Percentiles rank a stretch among this genome's conserved stretches.
phyloP scores from a whole-genome alignment of 2,888 invertebrate genomes.

The Pemphredon lugubris region DNA sequence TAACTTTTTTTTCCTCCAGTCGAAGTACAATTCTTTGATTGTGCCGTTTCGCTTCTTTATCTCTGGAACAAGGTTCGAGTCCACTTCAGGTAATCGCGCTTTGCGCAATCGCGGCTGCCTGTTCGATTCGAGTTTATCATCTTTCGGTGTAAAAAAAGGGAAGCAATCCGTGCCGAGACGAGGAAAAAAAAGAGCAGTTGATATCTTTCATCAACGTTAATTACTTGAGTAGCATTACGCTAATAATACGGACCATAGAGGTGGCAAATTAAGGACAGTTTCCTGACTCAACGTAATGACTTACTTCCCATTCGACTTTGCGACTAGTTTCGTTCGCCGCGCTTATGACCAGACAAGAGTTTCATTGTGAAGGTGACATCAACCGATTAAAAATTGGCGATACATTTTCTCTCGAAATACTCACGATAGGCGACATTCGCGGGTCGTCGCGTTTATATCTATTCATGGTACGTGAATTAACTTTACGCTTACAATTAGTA shows the following conservation, averaged over 20 bases:
- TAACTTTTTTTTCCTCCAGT: too few relatives aligned
- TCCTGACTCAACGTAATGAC: slow-evolving; percentile 61
- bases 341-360: slow-evolving; percentile 36
- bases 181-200: not conserved
- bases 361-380: slow-evolving; percentile 47
- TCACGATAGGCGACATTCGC: too few relatives aligned
- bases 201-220: slow-evolving; percentile 33
- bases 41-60: slow-evolving; percentile 34
- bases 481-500: too few relatives aligned
- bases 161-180: not conserved
- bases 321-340: slow-evolving; percentile 47
- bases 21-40: too few relatives aligned
- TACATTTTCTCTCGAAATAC: not conserved
- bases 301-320: slow-evolving; percentile 63
- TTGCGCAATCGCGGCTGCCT: slow-evolving; percentile 39
- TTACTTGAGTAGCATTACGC: slow-evolving; percentile 38
- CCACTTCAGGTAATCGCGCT: slow-evolving; percentile 47
- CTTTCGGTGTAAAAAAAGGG: slow-evolving; percentile 1
- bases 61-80: slow-evolving; percentile 39
- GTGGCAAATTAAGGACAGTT: slow-evolving; percentile 60
- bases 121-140: slow-evolving; percentile 35
- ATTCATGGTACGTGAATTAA: too few relatives aligned
- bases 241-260: slow-evolving; percentile 50
- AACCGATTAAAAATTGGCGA: slow-evolving; percentile 28
- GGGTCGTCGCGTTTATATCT: too few relatives aligned